Conservation (phyloP, 2,888 invertebrate species). For the Torymus tubicola region DNA sequence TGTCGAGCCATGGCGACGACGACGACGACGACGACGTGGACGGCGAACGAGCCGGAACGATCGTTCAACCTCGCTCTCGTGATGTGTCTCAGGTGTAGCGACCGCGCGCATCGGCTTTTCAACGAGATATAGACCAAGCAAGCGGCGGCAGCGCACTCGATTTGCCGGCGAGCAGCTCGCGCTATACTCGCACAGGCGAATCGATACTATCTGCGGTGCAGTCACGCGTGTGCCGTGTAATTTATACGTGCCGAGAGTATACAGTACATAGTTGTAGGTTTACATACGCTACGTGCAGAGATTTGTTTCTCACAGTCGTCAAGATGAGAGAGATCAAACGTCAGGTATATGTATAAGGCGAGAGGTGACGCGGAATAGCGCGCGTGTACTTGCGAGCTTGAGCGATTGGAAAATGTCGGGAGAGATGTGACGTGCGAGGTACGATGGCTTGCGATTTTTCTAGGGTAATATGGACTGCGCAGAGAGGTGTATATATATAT, state of each 20-base stretch:
- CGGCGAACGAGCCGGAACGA: slow-evolving; percentile 65
- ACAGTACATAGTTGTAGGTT: too few species aligned
- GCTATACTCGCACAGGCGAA: background rate
- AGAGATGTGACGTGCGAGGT: too few species aligned
- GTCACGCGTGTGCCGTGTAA: too few species aligned
- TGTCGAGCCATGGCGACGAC: background rate
- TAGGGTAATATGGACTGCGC: too few species aligned
- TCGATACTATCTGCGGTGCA: too few species aligned
- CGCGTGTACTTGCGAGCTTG: too few species aligned
- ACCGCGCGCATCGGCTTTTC: too few species aligned
- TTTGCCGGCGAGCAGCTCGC: background rate
- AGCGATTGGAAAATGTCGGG: too few species aligned
- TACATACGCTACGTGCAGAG: background rate
- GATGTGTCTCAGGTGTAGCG: slow-evolving; percentile 55
- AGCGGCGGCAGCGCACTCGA: slow-evolving; percentile 26
- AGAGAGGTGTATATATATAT: too few species aligned
- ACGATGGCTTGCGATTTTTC: too few species aligned
- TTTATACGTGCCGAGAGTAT: too few species aligned
- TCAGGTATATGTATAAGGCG: slow-evolving; percentile 6
- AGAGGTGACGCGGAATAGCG: background rate
- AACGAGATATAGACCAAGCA: too few species aligned
- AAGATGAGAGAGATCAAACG: background rate
- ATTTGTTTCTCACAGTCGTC: background rate
- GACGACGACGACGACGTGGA: slow-evolving; percentile 44
- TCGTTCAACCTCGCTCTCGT: slow-evolving; percentile 63